phyloP scores from a whole-genome alignment of 2,888 invertebrate genomes.

The Kryphioiulus occultus region DNA sequence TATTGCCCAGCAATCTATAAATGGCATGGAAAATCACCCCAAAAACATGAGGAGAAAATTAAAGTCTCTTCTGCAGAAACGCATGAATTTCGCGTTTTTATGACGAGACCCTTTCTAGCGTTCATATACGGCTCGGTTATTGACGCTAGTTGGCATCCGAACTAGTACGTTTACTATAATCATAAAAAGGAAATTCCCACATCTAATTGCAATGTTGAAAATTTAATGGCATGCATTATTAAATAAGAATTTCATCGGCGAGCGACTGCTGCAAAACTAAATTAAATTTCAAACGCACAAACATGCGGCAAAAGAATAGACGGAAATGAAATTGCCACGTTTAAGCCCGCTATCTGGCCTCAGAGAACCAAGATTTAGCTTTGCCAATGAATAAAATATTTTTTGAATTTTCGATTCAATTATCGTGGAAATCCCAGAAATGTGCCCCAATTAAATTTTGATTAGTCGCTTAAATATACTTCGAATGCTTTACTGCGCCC shows the following conservation, averaged over 20 bases:
- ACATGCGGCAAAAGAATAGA: not conserved
- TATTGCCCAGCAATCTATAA: not conserved
- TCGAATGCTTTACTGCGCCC: not conserved
- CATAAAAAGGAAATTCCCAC: constrained; percentile 5
- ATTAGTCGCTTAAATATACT: not conserved
- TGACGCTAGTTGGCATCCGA: not conserved
- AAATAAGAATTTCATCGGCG: constrained; percentile 5
- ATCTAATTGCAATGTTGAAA: constrained; percentile 5
- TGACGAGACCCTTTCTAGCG: not conserved
- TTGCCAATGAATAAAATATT: not conserved
- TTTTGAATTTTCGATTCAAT: not conserved
- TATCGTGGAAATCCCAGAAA: not conserved
- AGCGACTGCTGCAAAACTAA: constrained; percentile 5
- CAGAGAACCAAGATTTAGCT: not conserved
- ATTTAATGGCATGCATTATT: constrained; percentile 5
- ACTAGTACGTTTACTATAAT: constrained; percentile 5
- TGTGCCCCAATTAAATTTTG: not conserved
- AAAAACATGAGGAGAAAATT: not conserved
- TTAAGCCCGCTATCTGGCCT: not conserved
- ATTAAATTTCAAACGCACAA: constrained; percentile 5
- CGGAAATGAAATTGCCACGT: not conserved
- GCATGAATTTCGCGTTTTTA: not conserved
- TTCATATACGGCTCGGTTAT: not conserved
- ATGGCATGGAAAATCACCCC: not conserved
- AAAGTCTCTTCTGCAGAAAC: not conserved